These are phyloP conservation scores for Clivina fossor DNA, from an alignment of 2,888 invertebrate genomes.

Conservation along the genomic window DNA sequence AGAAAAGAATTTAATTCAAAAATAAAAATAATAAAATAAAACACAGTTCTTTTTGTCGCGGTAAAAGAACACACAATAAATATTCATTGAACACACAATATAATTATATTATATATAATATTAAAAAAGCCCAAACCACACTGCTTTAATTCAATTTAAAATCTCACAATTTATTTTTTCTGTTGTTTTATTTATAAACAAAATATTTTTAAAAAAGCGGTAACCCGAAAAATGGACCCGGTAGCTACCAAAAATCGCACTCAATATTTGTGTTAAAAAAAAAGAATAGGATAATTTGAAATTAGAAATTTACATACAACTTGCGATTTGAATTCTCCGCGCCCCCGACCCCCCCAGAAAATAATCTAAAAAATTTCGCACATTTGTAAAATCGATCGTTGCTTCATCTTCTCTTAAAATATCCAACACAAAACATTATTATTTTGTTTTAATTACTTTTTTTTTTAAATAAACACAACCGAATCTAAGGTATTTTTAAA, in stretches of 20 bases:
- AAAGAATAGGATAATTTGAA: neutral
- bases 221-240: neutral
- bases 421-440: too few species aligned
- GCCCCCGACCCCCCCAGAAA: too few species aligned
- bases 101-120: neutral
- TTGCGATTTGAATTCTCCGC: neutral
- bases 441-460: too few species aligned
- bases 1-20: slow-evolving; percentile 24
- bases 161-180: slow-evolving; percentile 16
- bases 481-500: slow-evolving; percentile 18
- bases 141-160: slow-evolving; percentile 19
- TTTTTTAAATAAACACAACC: too few species aligned
- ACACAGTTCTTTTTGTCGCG: slow-evolving; percentile 16
- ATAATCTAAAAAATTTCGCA: too few species aligned
- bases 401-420: too few species aligned
- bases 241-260: neutral
- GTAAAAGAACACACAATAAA: slow-evolving; percentile 22
- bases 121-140: slow-evolving; percentile 21
- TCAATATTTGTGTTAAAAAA: neutral
- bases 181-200: neutral
- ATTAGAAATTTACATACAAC: neutral
- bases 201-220: slow-evolving; percentile 2
- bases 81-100: slow-evolving; percentile 26
- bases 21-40: slow-evolving; percentile 8
- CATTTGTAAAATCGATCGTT: too few species aligned